phyloP scores from a whole-genome alignment of 2,797 vertebrate species.

The Gambusia yucatana region DNA sequence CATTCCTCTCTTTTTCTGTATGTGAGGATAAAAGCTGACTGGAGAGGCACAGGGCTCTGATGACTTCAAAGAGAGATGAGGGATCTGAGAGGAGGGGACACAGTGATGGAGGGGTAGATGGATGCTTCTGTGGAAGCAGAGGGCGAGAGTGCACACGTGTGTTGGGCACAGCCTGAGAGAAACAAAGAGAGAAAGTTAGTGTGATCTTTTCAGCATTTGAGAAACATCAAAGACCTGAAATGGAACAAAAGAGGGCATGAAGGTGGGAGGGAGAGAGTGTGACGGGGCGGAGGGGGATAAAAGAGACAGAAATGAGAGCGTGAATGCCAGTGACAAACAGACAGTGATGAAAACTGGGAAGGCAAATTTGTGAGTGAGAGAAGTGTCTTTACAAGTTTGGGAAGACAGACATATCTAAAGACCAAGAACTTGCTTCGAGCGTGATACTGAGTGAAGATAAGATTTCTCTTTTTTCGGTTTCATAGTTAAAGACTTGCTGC shows the following conservation, averaged over 20 bases:
- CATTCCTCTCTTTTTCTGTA: constrained; percentile 58
- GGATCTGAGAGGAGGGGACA: constrained; percentile 67
- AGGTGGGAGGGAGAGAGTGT: constrained; percentile 35
- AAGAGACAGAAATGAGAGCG: constrained; percentile 52
- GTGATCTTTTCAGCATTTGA: constrained; percentile 48
- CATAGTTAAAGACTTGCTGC: constrained; percentile 41
- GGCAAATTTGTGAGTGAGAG: constrained; percentile 43
- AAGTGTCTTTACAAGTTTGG: constrained; percentile 48
- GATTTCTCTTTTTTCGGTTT: constrained; percentile 52
- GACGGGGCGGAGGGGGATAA: constrained; percentile 29
- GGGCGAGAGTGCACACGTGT: constrained; percentile 40
- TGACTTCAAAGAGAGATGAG: constrained; percentile 75
- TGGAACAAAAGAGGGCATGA: constrained; percentile 64
- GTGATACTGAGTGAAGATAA: constrained; percentile 39
- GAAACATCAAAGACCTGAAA: constrained; percentile 72
- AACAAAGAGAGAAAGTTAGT: constrained; percentile 67
- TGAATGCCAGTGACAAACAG: constrained; percentile 49
- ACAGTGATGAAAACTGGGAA: constrained; percentile 45
- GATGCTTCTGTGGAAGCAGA: constrained; percentile 47
- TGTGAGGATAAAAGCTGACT: constrained; percentile 75
- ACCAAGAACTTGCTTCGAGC: constrained; percentile 35
- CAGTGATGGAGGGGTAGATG: constrained; percentile 58
- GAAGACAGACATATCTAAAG: constrained; percentile 28
- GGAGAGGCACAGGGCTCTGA: constrained; percentile 67
- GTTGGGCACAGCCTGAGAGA: constrained; percentile 32